These are phyloP conservation scores for Hydriomena furcata DNA, from an alignment of 2,888 invertebrate species.

Conservation along the genomic window DNA sequence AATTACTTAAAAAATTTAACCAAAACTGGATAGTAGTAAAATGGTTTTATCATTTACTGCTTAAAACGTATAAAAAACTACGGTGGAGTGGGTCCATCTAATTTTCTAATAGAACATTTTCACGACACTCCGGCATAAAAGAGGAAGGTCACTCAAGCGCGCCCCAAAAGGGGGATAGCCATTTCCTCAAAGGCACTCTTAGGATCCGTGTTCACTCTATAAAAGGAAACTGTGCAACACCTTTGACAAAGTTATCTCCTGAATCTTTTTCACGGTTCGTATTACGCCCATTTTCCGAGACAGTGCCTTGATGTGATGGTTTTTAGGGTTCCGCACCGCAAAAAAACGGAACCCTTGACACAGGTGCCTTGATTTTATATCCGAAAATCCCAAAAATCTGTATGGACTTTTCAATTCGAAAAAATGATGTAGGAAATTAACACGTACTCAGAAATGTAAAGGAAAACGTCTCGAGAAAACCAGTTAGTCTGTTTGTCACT, in stretches of 20 bases:
- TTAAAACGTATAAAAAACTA: not conserved
- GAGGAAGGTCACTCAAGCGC: conserved; percentile 41
- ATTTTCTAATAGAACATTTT: conserved; percentile 29
- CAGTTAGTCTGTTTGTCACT: no score
- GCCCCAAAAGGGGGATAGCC: conserved; percentile 46
- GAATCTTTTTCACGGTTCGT: conserved; percentile 57
- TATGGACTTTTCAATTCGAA: no score
- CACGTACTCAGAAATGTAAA: no score
- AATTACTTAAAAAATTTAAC: no score
- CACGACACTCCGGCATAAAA: conserved; percentile 21
- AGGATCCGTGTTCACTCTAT: conserved; percentile 49
- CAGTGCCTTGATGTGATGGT: conserved; percentile 12
- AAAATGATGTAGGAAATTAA: no score
- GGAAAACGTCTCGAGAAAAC: no score
- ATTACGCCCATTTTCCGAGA: conserved; percentile 33
- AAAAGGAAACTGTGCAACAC: conserved; percentile 51
- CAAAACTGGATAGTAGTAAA: no score
- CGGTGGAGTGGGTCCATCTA: not conserved
- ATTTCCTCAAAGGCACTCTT: conserved; percentile 52
- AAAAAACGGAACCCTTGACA: no score
- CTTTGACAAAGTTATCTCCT: conserved; percentile 62
- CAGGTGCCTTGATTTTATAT: no score
- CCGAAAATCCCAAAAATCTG: no score
- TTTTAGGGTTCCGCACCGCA: no score
- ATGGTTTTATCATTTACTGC: no score